A percentile compares a stretch with the other conserved stretches of the same genome.
These are phyloP conservation scores for Petroica traversi DNA, from an alignment of 2,113 vertebrate species.

Conservation along the genomic window DNA sequence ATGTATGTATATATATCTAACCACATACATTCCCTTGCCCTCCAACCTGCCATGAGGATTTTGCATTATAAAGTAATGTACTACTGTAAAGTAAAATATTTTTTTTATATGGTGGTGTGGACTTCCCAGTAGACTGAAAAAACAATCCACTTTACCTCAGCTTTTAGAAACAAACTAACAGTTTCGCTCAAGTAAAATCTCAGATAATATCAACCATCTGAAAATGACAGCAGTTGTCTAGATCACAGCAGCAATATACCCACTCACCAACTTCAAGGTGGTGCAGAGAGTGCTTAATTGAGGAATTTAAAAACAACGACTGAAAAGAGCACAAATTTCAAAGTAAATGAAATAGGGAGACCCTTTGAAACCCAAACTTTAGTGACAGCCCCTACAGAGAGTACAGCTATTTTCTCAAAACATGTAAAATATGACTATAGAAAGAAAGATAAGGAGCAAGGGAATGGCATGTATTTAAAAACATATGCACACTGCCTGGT, in stretches of 20 bases:
- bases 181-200: slow-evolving; percentile 20
- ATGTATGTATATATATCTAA: not conserved
- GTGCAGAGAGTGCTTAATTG: slow-evolving; percentile 36
- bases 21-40: not conserved
- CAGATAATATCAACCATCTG: slow-evolving; percentile 18
- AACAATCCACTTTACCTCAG: not conserved
- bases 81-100: not conserved
- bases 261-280: slow-evolving; percentile 39
- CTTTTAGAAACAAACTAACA: slow-evolving; percentile 41
- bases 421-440: slow-evolving; percentile 18
- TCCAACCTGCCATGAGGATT: not conserved
- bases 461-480: slow-evolving; percentile 41
- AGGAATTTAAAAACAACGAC: slow-evolving; percentile 50
- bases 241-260: slow-evolving; percentile 5
- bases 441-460: slow-evolving; percentile 3
- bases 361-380: slow-evolving; percentile 53
- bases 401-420: slow-evolving; percentile 43
- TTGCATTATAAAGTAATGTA: not conserved
- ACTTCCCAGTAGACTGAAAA: not conserved
- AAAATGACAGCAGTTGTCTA: slow-evolving; percentile 58
- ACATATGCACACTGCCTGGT: slow-evolving; percentile 15
- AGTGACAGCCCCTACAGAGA: slow-evolving; percentile 36
- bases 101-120: not conserved
- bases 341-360: slow-evolving; percentile 46
- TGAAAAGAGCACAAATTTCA: slow-evolving; percentile 49